Conservation (phyloP, 2,888 invertebrate genomes). For the Conistra vaccinii region DNA sequence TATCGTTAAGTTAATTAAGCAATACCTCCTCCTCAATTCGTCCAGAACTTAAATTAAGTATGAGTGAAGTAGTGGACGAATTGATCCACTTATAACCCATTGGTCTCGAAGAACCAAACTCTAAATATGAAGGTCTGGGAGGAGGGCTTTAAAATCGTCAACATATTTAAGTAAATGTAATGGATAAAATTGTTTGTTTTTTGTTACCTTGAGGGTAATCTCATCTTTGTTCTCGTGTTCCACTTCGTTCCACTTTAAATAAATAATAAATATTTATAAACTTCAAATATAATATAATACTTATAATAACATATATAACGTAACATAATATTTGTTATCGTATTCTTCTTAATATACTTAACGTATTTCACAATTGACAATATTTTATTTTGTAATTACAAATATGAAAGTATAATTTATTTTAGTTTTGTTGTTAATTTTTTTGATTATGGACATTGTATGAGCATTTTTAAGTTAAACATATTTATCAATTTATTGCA, state of each 20-base stretch:
- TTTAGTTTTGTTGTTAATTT: slow-evolving; percentile 35
- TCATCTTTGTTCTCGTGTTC: slow-evolving; percentile 30
- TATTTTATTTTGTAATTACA: slow-evolving; percentile 32
- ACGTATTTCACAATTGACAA: slow-evolving; percentile 33
- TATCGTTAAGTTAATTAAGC: not conserved
- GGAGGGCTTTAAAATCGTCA: too few species aligned
- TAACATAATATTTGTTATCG: slow-evolving; percentile 30
- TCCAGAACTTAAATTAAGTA: too few species aligned
- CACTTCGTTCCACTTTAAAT: too few species aligned
- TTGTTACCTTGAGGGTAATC: not conserved
- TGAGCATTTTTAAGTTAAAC: slow-evolving; percentile 54
- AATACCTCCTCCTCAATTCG: too few species aligned
- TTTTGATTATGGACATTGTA: slow-evolving; percentile 29
- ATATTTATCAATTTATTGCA: slow-evolving; percentile 47
- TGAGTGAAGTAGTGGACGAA: too few species aligned
- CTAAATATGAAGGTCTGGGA: not conserved
- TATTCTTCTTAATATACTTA: slow-evolving; percentile 18
- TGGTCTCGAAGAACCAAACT: not conserved
- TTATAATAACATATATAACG: slow-evolving; percentile 1
- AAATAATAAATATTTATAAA: slow-evolving; percentile 1
- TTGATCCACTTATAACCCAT: too few species aligned
- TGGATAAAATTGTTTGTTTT: too few species aligned
- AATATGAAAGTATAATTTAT: slow-evolving; percentile 44
- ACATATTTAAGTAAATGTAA: not conserved
- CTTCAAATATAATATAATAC: not conserved